Conservation (phyloP, 2,797 vertebrate genomes). For the Paedocypris micromegethes region DNA sequence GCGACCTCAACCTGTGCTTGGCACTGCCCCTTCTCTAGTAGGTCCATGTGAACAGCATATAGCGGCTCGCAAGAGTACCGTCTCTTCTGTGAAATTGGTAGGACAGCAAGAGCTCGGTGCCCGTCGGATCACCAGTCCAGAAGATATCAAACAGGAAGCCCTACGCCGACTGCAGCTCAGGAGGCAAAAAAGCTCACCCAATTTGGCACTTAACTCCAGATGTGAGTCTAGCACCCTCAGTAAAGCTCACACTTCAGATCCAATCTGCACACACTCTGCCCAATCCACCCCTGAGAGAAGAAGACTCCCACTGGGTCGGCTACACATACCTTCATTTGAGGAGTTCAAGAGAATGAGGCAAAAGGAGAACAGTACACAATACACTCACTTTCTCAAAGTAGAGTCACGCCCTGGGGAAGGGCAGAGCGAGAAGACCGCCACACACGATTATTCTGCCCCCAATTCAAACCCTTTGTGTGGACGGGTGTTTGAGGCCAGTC, state of each 20-base stretch:
- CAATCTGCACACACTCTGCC: constrained; percentile 43
- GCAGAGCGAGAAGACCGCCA: constrained; percentile 9
- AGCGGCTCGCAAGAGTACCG: constrained; percentile 12
- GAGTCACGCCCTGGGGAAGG: not conserved
- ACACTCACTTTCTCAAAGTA: not conserved
- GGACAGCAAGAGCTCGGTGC: constrained; percentile 54
- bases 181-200: constrained; percentile 80
- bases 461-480: constrained; percentile 16
- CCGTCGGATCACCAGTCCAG: constrained; percentile 65
- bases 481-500: constrained; percentile 11
- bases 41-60: constrained; percentile 30
- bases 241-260: constrained; percentile 71
- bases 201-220: constrained; percentile 59
- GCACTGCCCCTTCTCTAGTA: not conserved
- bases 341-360: constrained; percentile 85
- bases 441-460: constrained; percentile 35
- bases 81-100: constrained; percentile 26
- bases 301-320: constrained; percentile 58
- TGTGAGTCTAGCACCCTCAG: constrained; percentile 53
- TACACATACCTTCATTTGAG: constrained; percentile 85
- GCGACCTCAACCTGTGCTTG: constrained; percentile 61
- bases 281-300: constrained; percentile 56
- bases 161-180: constrained; percentile 72
- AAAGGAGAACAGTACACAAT: constrained; percentile 54
- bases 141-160: constrained; percentile 82